Evolutionary conservation across 2,113 vertebrate species (phyloP).

Genomic region (Dasyurus viverrinus): DNA sequence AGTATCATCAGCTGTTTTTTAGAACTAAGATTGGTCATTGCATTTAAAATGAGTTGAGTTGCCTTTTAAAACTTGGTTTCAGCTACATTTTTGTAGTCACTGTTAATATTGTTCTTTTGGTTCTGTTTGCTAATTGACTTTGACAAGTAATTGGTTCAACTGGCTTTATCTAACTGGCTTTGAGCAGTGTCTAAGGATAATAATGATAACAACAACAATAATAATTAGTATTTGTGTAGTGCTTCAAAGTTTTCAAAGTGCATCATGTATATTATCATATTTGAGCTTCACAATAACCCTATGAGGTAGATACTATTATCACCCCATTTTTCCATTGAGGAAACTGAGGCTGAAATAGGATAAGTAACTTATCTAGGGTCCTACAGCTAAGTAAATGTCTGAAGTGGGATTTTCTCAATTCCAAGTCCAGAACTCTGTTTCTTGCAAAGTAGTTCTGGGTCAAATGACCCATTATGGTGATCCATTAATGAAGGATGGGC

Average conservation of each 20-base stretch:
- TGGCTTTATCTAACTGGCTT: not conserved
- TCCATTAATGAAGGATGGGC: not conserved
- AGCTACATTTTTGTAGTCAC: not conserved
- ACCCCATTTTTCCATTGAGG: not conserved
- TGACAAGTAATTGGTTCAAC: not conserved
- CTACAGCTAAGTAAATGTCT: not conserved
- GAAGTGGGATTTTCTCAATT: not conserved
- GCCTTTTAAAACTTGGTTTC: not conserved
- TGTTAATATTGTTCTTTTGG: not conserved
- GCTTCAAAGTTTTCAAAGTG: not conserved
- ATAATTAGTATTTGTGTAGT: not conserved
- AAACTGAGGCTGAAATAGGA: not conserved
- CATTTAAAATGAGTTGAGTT: not conserved
- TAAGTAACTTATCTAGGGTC: not conserved
- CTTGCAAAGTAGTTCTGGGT: not conserved
- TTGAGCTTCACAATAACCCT: not conserved
- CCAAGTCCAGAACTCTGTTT: not conserved
- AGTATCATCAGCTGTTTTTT: not conserved
- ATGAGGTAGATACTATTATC: not conserved
- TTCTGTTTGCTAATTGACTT: not conserved
- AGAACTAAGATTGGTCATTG: not conserved
- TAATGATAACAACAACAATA: not conserved
- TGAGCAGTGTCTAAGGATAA: not conserved
- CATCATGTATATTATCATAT: not conserved
- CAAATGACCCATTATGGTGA: not conserved